Conservation (phyloP, 2,797 vertebrate genomes). For the Phrynocephalus vlangalii region DNA sequence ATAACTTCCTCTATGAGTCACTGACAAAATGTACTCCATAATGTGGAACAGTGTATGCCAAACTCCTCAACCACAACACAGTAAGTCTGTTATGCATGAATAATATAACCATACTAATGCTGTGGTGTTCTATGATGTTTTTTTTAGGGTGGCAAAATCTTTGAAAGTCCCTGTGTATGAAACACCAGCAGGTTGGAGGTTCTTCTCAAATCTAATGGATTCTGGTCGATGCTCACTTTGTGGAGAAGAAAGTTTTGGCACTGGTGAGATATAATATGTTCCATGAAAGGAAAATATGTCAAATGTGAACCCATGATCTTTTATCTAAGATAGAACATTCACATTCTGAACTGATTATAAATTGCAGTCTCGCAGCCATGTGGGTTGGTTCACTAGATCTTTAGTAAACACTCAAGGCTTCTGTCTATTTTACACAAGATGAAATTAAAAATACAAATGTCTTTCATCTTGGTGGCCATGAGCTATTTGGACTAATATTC, state of each 20-base stretch:
- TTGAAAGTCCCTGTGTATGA: slow-evolving; percentile 97
- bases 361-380: not conserved
- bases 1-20: not conserved
- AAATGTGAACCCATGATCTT: not conserved
- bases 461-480: not conserved
- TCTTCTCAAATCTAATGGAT: slow-evolving; percentile 98
- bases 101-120: not conserved
- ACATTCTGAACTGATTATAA: not conserved
- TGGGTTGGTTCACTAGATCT: not conserved
- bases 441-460: not conserved
- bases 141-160: slow-evolving; percentile 92
- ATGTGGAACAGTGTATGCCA: not conserved
- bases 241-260: slow-evolving; percentile 98
- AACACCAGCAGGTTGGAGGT: slow-evolving; percentile 96
- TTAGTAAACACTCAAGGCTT: not conserved
- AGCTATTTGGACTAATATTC: not conserved
- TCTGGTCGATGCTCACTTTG: slow-evolving; percentile 96
- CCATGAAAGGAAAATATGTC: not conserved
- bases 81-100: not conserved
- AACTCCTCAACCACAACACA: not conserved
- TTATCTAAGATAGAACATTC: not conserved
- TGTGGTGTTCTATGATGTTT: slow-evolving; percentile 61
- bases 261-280: slow-evolving; percentile 81
- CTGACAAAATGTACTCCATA: not conserved
- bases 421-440: not conserved